A percentile compares a stretch with the other conserved stretches of the same genome.
These are phyloP conservation scores for Drosophila incognita DNA, from an alignment of 2,888 invertebrate species.

Conservation along the genomic window DNA sequence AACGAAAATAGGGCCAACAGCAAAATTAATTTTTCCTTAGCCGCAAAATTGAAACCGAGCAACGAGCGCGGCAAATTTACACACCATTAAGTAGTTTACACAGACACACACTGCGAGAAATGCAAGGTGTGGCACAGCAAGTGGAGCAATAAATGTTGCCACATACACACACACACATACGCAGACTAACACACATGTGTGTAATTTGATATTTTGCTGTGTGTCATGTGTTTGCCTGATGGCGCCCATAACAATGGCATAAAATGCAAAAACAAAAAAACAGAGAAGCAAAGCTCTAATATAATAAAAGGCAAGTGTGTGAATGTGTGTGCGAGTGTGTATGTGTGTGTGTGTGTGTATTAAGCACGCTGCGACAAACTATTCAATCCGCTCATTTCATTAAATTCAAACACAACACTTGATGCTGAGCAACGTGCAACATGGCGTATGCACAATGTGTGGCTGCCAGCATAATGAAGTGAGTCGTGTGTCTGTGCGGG, in stretches of 20 bases:
- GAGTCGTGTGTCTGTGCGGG: conserved; percentile 49
- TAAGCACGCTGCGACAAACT: conserved; percentile 55
- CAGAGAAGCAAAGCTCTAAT: conserved; percentile 53
- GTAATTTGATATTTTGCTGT: conserved; percentile 76
- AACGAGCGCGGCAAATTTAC: conserved; percentile 75
- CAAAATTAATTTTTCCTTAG: conserved; percentile 75
- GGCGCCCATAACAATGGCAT: conserved; percentile 55
- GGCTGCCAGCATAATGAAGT: conserved; percentile 76
- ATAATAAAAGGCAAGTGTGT: conserved; percentile 63
- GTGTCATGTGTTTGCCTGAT: conserved; percentile 67
- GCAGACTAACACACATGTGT: conserved; percentile 7
- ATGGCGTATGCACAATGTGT: conserved; percentile 70
- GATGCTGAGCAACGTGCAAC: conserved; percentile 52
- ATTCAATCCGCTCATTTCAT: conserved; percentile 80
- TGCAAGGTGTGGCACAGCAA: conserved; percentile 61
- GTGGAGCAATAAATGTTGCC: conserved; percentile 61
- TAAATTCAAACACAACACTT: conserved; percentile 70
- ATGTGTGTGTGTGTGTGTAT: conserved; percentile 10
- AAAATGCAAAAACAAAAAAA: conserved; percentile 45
- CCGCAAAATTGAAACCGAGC: conserved; percentile 77
- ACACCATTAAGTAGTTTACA: conserved; percentile 84
- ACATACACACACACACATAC: conserved; percentile 20
- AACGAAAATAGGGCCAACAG: conserved; percentile 46
- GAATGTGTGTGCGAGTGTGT: conserved; percentile 6
- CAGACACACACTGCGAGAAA: conserved; percentile 30